Evolutionary conservation across 2,797 vertebrate genomes (phyloP).

Genomic region (Capromys pilorides): DNA sequence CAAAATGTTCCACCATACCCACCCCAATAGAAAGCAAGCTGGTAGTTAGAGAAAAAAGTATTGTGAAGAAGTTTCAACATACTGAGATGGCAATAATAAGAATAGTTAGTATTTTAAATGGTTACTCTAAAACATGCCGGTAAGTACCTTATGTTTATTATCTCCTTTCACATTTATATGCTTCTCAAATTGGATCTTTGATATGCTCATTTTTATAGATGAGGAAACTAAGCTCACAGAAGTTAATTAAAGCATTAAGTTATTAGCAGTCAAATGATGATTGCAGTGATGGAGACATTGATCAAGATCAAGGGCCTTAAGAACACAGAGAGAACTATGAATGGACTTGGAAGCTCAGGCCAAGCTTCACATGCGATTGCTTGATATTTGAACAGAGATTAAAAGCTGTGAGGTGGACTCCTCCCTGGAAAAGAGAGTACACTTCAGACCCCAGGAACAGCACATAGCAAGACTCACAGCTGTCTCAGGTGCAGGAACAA

Average conservation of each 20-base stretch:
- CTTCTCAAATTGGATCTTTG: background rate
- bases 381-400: background rate
- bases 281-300: background rate
- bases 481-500: background rate
- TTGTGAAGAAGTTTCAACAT: background rate
- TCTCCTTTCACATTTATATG: background rate
- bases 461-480: accelerated
- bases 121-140: background rate
- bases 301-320: background rate
- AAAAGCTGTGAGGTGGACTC: background rate
- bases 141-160: background rate
- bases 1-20: background rate
- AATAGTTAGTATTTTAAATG: background rate
- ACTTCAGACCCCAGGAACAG: background rate
- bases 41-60: background rate
- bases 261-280: background rate
- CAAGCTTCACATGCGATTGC: background rate
- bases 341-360: background rate
- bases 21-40: background rate
- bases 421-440: background rate
- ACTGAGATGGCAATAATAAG: background rate
- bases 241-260: background rate
- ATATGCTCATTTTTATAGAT: background rate
- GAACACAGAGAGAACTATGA: background rate
- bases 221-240: conserved; percentile 21